phyloP scores from a whole-genome alignment of 2,888 invertebrate genomes.

The Caenorhabditis sp. region DNA sequence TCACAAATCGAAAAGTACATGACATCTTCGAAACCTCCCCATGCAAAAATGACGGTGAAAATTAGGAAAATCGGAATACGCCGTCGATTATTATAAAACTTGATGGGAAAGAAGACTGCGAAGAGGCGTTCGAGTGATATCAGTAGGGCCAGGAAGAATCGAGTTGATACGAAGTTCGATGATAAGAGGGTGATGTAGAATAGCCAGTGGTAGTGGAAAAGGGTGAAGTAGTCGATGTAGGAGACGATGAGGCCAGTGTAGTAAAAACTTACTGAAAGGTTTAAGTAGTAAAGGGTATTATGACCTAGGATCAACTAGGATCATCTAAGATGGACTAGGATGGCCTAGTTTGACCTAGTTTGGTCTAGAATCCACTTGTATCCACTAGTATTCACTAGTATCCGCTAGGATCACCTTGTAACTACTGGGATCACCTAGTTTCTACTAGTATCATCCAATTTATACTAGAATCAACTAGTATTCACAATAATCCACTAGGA shows the following conservation, averaged over 20 bases:
- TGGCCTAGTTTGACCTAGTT: too few species aligned
- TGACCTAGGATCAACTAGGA: too few species aligned
- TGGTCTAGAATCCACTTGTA: too few species aligned
- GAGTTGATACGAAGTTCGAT: slow-evolving; percentile 26
- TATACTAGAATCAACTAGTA: too few species aligned
- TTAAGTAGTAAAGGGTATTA: too few species aligned
- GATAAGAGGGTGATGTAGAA: slow-evolving; percentile 35
- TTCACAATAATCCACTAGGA: too few species aligned
- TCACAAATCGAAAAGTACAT: slow-evolving; percentile 39
- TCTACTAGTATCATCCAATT: too few species aligned
- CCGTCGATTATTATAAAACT: slow-evolving; percentile 37
- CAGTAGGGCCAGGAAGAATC: slow-evolving; percentile 25
- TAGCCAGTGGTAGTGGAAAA: slow-evolving; percentile 33
- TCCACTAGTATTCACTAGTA: too few species aligned
- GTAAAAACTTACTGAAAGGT: slow-evolving; percentile 33
- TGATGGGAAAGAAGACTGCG: slow-evolving; percentile 45
- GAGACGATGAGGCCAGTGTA: slow-evolving; percentile 33
- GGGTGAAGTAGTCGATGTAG: slow-evolving; percentile 24
- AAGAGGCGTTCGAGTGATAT: slow-evolving; percentile 29
- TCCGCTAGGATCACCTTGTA: too few species aligned
- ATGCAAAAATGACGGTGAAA: slow-evolving; percentile 1
- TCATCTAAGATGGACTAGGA: too few species aligned
- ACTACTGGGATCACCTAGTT: too few species aligned
- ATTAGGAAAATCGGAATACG: slow-evolving; percentile 23
- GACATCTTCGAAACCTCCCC: slow-evolving; percentile 43